Percentiles rank a stretch among this genome's conserved stretches.
Conservation (phyloP, 1,140 invertebrate genomes). For the Halictus rubicundus region DNA sequence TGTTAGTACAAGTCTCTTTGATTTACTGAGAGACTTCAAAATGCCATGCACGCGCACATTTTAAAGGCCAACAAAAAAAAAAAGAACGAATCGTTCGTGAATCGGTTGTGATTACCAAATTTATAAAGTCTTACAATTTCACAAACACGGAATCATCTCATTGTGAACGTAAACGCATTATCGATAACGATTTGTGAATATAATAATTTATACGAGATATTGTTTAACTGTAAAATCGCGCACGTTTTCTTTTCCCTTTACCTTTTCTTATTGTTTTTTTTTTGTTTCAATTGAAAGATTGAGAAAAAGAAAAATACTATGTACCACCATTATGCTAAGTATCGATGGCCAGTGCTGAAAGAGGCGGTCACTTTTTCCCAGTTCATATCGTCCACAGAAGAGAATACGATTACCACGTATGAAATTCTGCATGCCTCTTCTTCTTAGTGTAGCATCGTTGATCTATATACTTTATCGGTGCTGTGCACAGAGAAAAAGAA, state of each 20-base stretch:
- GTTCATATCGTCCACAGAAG: conserved; percentile 41
- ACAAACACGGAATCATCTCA: conserved; percentile 28
- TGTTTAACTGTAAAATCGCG: conserved; percentile 41
- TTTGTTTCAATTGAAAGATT: conserved; percentile 32
- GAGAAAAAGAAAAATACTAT: conserved; percentile 54
- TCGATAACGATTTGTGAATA: conserved; percentile 43
- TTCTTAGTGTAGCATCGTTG: conserved; percentile 36
- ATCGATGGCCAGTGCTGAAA: conserved; percentile 57
- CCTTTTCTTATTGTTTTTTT: background rate
- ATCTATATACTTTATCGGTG: conserved; percentile 40
- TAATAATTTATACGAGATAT: conserved; percentile 46
- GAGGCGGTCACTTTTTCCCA: conserved; percentile 55
- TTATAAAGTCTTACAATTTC: conserved; percentile 47
- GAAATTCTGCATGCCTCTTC: conserved; percentile 30
- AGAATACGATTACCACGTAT: conserved; percentile 19
- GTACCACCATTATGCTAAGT: conserved; percentile 54
- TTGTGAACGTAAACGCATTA: conserved; percentile 48
- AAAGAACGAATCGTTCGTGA: conserved; percentile 28
- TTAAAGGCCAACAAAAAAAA: conserved; percentile 36
- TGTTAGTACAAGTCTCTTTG: conserved; percentile 68
- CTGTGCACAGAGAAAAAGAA: conserved; percentile 47
- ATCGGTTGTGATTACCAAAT: conserved; percentile 17
- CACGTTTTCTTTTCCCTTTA: conserved; percentile 3
- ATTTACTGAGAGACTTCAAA: conserved; percentile 45
- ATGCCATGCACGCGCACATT: conserved; percentile 49